Base-by-base conservation (phyloP, 1,140 invertebrate genomes). In the Ceratitis capitata region DNA sequence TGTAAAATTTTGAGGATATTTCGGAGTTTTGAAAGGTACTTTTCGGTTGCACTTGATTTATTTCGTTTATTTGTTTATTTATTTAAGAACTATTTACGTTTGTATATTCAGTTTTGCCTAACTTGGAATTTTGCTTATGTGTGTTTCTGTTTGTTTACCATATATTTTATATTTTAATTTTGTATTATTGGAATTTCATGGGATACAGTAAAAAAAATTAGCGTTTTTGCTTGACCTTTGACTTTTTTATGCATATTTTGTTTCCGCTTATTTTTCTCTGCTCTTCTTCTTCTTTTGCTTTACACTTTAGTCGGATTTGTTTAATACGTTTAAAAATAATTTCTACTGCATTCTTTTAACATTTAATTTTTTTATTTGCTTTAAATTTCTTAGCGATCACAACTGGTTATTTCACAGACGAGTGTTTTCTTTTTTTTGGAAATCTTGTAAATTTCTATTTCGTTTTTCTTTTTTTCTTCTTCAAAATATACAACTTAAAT, bases 1-100 rank as follows among this genome's bases (percentile, higher is more conserved):
- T 88, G 86, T 61, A 83, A 85, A 88, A 88, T 86, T 88, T 87
- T 85, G 87, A 88, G 86, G 87, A 78, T 78, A 10, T 26, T n/a
- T 42, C 69, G 69, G 69, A 78, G 39, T 78, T 78, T 88, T 82
- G 26, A 85, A 85, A 85, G 74, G 85, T 85, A 85, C 85, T 83
- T 64, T 83, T 86, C 82, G 26, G 69, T 87, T 85, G 85, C 51
- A 51, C 74, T 87, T 82, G 61, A 84, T 86, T 86, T 85, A 39
- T 84, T 84, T 64, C 29, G 83, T 74, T 29, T 19, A 16, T 74
- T 29, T 19, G n/a, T 86, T 83, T 85, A 35, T 82, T 53, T 85
- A 82, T 53, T 58, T 61, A n/a, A n/a, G n/a, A n/a, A n/a, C n/a
- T n/a, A n/a, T n/a, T n/a, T n/a, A n/a, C n/a, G n/a, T n/a, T n/a